Percentiles rank a stretch among this genome's conserved stretches.
Evolutionary conservation across 1,140 invertebrate species (phyloP).

Genomic region (Halyomorpha halys): DNA sequence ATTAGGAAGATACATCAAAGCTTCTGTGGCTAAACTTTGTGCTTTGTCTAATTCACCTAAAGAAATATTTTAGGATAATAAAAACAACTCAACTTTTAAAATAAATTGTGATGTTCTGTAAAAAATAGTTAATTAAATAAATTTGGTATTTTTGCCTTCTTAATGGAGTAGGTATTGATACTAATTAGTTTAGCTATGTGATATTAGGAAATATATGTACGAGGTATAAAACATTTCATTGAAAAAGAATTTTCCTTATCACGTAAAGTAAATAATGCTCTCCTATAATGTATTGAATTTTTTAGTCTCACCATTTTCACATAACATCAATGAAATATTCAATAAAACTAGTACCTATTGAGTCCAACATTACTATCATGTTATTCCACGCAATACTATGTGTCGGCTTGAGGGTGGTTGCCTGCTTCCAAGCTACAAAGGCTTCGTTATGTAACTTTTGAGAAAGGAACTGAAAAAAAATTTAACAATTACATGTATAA

Average conservation of each 20-base stretch:
- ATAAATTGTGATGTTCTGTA: not conserved
- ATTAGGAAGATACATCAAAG: constrained; percentile 54
- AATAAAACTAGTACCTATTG: constrained; percentile 48
- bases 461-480: constrained; percentile 49
- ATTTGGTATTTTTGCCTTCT: too few species aligned
- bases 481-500: too few species aligned
- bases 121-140: too few species aligned
- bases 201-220: too few species aligned
- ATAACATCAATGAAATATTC: too few species aligned
- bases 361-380: constrained; percentile 76
- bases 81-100: not conserved
- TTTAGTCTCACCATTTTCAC: too few species aligned
- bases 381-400: constrained; percentile 87
- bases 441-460: constrained; percentile 47
- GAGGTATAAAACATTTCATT: too few species aligned
- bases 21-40: constrained; percentile 53
- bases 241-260: too few species aligned
- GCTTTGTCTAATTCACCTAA: constrained; percentile 55
- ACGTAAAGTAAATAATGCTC: too few species aligned
- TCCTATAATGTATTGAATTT: too few species aligned
- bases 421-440: constrained; percentile 63
- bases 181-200: too few species aligned
- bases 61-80: not conserved
- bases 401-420: constrained; percentile 61
- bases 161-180: too few species aligned